These are phyloP conservation scores for Torymus aiolomorphi DNA, from an alignment of 2,888 invertebrate species.

Conservation along the genomic window DNA sequence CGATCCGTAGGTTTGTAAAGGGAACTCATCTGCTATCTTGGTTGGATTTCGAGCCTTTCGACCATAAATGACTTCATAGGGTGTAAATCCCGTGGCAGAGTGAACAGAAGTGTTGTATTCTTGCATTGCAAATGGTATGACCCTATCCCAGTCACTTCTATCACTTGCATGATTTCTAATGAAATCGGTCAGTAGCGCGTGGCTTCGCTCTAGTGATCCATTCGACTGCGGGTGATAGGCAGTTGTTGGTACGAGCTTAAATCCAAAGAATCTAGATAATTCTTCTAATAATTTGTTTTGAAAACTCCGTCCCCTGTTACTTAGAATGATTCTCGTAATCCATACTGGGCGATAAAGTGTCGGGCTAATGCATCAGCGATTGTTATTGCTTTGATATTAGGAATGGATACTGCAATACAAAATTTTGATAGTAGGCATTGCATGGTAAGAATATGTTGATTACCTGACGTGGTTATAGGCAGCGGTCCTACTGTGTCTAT, in stretches of 20 bases:
- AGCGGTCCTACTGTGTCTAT: conserved; percentile 61
- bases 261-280: conserved; percentile 12
- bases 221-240: neutral
- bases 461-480: neutral
- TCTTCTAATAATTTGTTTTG: neutral
- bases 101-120: conserved; percentile 2
- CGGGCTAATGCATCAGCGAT: neutral
- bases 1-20: neutral
- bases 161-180: neutral
- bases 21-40: neutral
- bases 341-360: neutral
- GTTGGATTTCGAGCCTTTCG: neutral
- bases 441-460: neutral
- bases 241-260: neutral
- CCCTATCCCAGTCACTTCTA: neutral
- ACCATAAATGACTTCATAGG: neutral
- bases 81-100: neutral
- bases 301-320: neutral
- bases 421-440: neutral
- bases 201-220: neutral
- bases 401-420: neutral
- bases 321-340: neutral
- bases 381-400: neutral
- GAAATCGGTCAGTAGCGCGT: neutral
- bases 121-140: neutral